Evolutionary conservation across 1,140 invertebrate genomes (phyloP), one percentile per base, ranked within the genome.

Genomic region (Microplitis mediator): DNA sequence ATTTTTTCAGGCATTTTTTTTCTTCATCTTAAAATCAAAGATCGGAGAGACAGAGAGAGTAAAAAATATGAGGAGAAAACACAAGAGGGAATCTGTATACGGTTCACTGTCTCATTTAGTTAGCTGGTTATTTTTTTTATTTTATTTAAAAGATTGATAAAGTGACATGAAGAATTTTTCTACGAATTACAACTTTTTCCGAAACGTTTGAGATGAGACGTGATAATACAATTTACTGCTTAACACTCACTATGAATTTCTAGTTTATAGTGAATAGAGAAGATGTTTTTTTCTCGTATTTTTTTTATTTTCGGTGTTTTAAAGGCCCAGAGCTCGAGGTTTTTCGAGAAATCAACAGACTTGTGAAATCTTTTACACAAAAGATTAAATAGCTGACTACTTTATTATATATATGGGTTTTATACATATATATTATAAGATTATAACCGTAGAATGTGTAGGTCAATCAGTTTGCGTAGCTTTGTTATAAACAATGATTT

Each of bases 101-200:
- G 23, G 23, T 23, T 23, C 23, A 23, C 23, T 23, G 39, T 3
- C 39, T 45, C 39, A 45, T 45, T 45, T 45, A 54, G 16, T 5
- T 5, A n/a, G 16, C 13, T 16, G n/a, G n/a, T 54, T 54, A 6
- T 13, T 16, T 54, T 11, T 54, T 54, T 54, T 54, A 16, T 54
- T 45, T 45, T 45, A 45, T 45, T 45, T 45, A 45, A 50, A 13
- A 54, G 52, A 54, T 54, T 54, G 52, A 54, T 54, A 54, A 54
- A 54, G 52, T 54, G 16, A 54, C 52, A 54, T n/a, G 52, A 54
- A n/a, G 52, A 54, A n/a, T 54, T 54, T 54, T 54, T 54, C 52
- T 5, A 54, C 13, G 52, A 54, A 54, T 14, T 54, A 54, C 9
- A 14, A 45, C 39, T 45, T 45, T 45, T 45, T 45, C 16, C 16